Evolutionary conservation across 2,113 vertebrate genomes (phyloP).

Genomic region (Oryzias celebensis): DNA sequence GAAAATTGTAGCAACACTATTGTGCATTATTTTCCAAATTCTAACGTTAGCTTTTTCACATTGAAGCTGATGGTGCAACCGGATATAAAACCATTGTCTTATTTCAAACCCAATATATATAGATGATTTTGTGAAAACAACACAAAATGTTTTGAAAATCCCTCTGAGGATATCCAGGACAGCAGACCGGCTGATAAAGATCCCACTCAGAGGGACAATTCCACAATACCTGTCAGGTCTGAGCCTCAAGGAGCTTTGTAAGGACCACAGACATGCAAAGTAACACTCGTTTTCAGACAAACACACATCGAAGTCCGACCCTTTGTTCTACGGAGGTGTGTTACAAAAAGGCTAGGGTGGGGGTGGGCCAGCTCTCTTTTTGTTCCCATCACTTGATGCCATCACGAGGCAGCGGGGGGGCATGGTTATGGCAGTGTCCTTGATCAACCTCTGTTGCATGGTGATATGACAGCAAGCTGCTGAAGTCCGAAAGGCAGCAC

Average conservation of each 20-base stretch:
- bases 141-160: background rate
- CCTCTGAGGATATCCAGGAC: conserved; percentile 26
- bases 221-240: no score
- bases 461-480: no score
- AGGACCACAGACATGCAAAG: background rate
- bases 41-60: no score
- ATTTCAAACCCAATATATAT: no score
- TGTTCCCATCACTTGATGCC: conserved; percentile 45
- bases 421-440: conserved; percentile 36
- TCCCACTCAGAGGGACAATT: background rate
- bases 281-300: background rate
- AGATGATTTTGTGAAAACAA: no score
- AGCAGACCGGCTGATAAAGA: conserved; percentile 27
- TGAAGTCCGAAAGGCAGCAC: no score
- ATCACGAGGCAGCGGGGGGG: conserved; percentile 20
- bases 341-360: conserved; percentile 13
- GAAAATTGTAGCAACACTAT: no score
- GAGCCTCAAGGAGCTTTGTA: conserved; percentile 26
- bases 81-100: no score
- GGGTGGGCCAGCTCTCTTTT: conserved; percentile 39
- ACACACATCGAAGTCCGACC: conserved; percentile 2
- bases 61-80: no score
- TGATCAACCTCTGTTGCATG: conserved; percentile 5
- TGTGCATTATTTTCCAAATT: no score
- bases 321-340: conserved; percentile 35